These are phyloP conservation scores for Mamestra configurata DNA, from an alignment of 1,140 invertebrate genomes.

Conservation along the genomic window DNA sequence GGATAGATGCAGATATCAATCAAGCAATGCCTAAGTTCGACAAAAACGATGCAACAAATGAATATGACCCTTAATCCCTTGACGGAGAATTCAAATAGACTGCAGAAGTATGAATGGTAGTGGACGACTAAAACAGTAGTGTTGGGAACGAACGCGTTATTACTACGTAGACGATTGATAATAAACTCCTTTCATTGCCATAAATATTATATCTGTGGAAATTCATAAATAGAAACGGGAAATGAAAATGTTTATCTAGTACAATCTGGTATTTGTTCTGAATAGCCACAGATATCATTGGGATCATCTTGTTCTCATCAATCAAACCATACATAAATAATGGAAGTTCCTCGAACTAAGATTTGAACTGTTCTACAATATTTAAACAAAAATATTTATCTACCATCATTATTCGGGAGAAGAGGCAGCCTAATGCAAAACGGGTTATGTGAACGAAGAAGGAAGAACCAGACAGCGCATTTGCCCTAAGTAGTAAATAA, in stretches of 20 bases:
- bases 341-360: background rate
- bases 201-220: slow-evolving; percentile 56
- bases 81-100: background rate
- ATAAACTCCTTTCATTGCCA: slow-evolving; percentile 64
- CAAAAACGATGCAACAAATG: background rate
- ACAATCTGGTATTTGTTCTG: slow-evolving; percentile 24
- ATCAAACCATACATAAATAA: background rate
- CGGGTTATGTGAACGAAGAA: background rate
- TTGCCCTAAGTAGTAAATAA: background rate
- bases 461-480: background rate
- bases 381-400: too few species aligned
- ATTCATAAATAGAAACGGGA: slow-evolving; percentile 31
- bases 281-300: background rate
- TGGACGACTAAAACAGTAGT: slow-evolving; percentile 66
- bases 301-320: slow-evolving; percentile 1
- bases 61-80: slow-evolving; percentile 19
- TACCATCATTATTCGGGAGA: background rate
- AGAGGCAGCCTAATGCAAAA: background rate
- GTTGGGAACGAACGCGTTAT: slow-evolving; percentile 72
- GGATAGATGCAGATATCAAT: slow-evolving; percentile 7
- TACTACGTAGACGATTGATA: slow-evolving; percentile 73
- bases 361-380: background rate
- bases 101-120: background rate
- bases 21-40: slow-evolving; percentile 24
- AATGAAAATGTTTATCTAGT: slow-evolving; percentile 47